phyloP scores from a whole-genome alignment of 2,113 vertebrate species.

The Marmota flaviventris region DNA sequence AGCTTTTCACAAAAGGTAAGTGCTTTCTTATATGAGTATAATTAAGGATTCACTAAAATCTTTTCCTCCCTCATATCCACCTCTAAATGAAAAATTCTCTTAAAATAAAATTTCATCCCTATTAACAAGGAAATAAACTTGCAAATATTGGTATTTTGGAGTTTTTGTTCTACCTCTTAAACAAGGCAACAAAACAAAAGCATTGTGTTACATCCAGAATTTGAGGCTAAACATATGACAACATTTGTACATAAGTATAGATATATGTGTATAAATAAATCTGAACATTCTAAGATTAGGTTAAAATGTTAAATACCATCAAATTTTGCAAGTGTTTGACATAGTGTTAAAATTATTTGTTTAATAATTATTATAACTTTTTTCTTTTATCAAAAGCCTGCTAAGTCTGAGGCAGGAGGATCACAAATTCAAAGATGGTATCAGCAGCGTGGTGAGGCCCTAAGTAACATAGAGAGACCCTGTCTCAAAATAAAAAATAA shows the following conservation, averaged over 20 bases:
- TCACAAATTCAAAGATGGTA: no score
- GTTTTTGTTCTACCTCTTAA: not conserved
- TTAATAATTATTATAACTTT: not conserved
- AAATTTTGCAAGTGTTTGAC: not conserved
- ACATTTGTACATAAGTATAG: not conserved
- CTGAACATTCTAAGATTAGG: not conserved
- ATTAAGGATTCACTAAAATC: not conserved
- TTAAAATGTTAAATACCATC: not conserved
- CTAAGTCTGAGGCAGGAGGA: no score
- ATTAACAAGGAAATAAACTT: not conserved
- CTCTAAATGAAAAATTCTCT: not conserved
- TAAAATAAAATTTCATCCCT: conserved; percentile 37
- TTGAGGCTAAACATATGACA: not conserved
- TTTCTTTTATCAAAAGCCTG: not conserved
- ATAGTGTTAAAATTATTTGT: not conserved
- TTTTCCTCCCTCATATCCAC: not conserved
- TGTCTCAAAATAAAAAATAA: no score
- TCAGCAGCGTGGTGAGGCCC: no score
- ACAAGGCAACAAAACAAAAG: not conserved
- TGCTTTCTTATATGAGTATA: not conserved
- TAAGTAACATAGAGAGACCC: no score
- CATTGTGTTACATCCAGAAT: not conserved
- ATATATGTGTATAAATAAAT: not conserved
- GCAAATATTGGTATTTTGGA: not conserved
- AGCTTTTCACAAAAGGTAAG: not conserved